Evolutionary conservation across 2,797 vertebrate genomes (phyloP).

Genomic region (Aldrovandia affinis): DNA sequence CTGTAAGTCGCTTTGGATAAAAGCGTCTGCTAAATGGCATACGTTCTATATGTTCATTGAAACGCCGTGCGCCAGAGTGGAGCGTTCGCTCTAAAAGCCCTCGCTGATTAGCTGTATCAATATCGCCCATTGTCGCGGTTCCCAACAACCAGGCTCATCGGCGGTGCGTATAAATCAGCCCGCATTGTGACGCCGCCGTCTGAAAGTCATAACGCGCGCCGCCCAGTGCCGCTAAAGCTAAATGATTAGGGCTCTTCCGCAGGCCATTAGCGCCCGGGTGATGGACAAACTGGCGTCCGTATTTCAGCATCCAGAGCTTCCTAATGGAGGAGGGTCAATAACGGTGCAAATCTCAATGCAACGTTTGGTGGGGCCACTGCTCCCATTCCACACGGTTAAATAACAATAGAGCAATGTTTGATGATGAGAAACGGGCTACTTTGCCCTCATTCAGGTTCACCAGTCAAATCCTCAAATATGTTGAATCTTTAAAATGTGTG

Average conservation of each 20-base stretch:
- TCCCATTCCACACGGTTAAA: not conserved
- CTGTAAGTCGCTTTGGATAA: too few relatives aligned
- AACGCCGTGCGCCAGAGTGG: slow-evolving; percentile 26
- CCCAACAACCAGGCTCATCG: slow-evolving; percentile 21
- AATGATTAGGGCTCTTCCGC: slow-evolving; percentile 35
- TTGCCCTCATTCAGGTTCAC: not conserved
- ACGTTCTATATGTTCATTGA: too few relatives aligned
- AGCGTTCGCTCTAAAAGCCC: slow-evolving; percentile 28
- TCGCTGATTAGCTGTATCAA: slow-evolving; percentile 31
- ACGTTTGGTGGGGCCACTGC: not conserved
- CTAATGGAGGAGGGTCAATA: not conserved
- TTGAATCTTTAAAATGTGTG: not conserved
- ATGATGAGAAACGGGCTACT: not conserved
- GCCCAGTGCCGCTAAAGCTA: slow-evolving; percentile 25
- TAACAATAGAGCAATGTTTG: not conserved
- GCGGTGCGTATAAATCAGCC: slow-evolving; percentile 32
- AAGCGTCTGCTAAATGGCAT: too few relatives aligned
- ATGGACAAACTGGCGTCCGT: slow-evolving; percentile 26
- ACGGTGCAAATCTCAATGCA: not conserved
- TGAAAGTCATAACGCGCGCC: slow-evolving; percentile 28
- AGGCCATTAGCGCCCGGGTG: slow-evolving; percentile 25
- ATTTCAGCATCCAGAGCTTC: not conserved
- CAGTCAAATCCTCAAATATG: not conserved
- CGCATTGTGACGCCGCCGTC: slow-evolving; percentile 31
- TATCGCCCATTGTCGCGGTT: slow-evolving; percentile 32